phyloP scores from a whole-genome alignment of 2,113 vertebrate genomes.

The Pogona vitticeps region DNA sequence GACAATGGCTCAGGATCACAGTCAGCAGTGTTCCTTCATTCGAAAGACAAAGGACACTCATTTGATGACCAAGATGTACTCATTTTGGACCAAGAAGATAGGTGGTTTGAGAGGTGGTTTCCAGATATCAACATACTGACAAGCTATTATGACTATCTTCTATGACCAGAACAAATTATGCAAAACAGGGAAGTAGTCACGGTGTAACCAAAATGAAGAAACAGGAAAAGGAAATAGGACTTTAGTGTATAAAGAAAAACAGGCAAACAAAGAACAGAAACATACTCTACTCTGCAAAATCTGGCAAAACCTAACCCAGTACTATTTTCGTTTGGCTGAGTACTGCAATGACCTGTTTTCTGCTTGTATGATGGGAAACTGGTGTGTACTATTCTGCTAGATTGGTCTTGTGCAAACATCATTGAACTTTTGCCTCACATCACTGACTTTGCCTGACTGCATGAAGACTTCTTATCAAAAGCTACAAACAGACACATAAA shows the following conservation, averaged over 20 bases:
- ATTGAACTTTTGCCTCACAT: slow-evolving; percentile 35
- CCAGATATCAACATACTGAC: too few relatives aligned
- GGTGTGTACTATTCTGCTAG: neutral
- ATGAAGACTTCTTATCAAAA: slow-evolving; percentile 28
- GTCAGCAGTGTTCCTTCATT: too few relatives aligned
- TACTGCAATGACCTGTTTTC: slow-evolving; percentile 12
- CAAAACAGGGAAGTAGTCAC: neutral
- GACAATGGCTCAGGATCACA: too few relatives aligned
- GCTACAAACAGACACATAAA: slow-evolving; percentile 43
- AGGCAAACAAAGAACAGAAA: neutral
- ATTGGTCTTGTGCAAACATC: slow-evolving; percentile 21
- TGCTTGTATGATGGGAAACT: neutral
- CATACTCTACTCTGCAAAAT: neutral
- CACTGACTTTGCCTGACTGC: slow-evolving; percentile 9
- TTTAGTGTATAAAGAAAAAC: neutral
- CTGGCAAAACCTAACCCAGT: slow-evolving; percentile 33
- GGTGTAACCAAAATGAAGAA: neutral
- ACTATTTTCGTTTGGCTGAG: slow-evolving; percentile 42
- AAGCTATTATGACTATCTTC: too few relatives aligned
- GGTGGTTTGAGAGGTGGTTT: too few relatives aligned
- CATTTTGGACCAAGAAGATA: too few relatives aligned
- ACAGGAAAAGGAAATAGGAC: neutral
- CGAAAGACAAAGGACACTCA: too few relatives aligned
- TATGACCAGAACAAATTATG: too few relatives aligned
- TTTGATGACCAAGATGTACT: too few relatives aligned